Evolutionary conservation across 2,888 invertebrate genomes (phyloP), one percentile per base, ranked within the genome.

Genomic region (Temnothorax ravouxi): DNA sequence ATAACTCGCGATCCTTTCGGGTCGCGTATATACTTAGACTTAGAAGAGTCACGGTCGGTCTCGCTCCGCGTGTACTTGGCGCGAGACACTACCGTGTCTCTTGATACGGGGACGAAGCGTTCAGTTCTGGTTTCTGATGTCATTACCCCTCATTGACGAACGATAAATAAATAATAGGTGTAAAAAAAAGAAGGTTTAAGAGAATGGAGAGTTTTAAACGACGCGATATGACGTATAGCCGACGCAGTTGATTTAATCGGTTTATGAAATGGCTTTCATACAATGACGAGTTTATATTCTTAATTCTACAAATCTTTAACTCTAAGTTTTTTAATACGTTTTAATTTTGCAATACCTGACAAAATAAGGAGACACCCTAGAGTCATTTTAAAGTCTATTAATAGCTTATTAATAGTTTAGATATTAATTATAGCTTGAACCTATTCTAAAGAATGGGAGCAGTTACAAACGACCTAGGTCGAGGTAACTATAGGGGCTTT

Each of bases 1-100:
- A n/a, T n/a, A n/a, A 56, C 59, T 44, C 50, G 77, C 54, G 69
- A 67, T 69, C 25, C 54, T 52, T 44, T 44, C 34, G 44, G 29
- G 44, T 56, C n/a, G 29, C 15, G 29, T 50, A 29, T 50, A 29
- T 29, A 29, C 29, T 29, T 29, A 41, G 38, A n/a, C n/a, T n/a
- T n/a, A n/a, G n/a, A n/a, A n/a, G n/a, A n/a, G n/a, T n/a, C n/a
- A n/a, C n/a, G n/a, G n/a, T n/a, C n/a, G n/a, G n/a, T n/a, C n/a
- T n/a, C n/a, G n/a, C n/a, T n/a, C n/a, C n/a, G n/a, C n/a, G n/a
- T n/a, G n/a, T n/a, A n/a, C n/a, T n/a, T n/a, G n/a, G n/a, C n/a
- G n/a, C n/a, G n/a, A n/a, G n/a, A n/a, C n/a, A n/a, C n/a, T n/a
- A n/a, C n/a, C n/a, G n/a, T n/a, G n/a, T n/a, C n/a, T n/a, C n/a